Evolutionary conservation across 2,888 invertebrate species (phyloP).

Genomic region (Archips crataeganus): DNA sequence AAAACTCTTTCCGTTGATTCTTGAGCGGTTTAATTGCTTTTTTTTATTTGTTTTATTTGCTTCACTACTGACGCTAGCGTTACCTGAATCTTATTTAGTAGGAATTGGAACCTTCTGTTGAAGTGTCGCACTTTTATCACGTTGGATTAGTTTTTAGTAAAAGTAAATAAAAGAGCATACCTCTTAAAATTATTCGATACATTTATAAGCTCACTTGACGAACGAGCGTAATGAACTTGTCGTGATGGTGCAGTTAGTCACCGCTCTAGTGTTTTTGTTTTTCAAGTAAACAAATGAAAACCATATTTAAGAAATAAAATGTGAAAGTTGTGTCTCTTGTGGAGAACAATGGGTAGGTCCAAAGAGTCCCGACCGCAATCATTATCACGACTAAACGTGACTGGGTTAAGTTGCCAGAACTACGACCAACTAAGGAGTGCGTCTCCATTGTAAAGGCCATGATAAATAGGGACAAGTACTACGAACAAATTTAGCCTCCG

Average conservation of each 20-base stretch:
- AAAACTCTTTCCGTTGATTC: not conserved
- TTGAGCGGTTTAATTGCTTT: no score
- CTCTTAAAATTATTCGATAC: no score
- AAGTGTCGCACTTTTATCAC: no score
- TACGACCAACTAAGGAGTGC: constrained; percentile 34
- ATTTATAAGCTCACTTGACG: no score
- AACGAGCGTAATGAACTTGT: no score
- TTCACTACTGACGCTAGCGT: not conserved
- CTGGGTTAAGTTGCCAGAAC: constrained; percentile 47
- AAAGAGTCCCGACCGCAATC: constrained; percentile 40
- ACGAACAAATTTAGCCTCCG: constrained; percentile 8
- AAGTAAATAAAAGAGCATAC: no score
- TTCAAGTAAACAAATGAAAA: not conserved
- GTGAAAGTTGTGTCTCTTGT: constrained; percentile 33
- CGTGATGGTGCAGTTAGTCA: not conserved
- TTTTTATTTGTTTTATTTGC: not conserved
- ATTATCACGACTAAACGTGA: constrained; percentile 53
- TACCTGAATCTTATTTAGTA: no score
- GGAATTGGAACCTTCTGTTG: no score
- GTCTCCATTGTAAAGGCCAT: constrained; percentile 44
- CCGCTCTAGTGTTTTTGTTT: not conserved
- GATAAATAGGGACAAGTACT: constrained; percentile 9
- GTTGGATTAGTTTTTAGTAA: no score
- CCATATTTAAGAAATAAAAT: constrained; percentile 15
- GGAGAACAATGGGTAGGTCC: constrained; percentile 27